Evolutionary conservation across 1,140 invertebrate genomes (phyloP).

Genomic region (Penaeus chinensis): DNA sequence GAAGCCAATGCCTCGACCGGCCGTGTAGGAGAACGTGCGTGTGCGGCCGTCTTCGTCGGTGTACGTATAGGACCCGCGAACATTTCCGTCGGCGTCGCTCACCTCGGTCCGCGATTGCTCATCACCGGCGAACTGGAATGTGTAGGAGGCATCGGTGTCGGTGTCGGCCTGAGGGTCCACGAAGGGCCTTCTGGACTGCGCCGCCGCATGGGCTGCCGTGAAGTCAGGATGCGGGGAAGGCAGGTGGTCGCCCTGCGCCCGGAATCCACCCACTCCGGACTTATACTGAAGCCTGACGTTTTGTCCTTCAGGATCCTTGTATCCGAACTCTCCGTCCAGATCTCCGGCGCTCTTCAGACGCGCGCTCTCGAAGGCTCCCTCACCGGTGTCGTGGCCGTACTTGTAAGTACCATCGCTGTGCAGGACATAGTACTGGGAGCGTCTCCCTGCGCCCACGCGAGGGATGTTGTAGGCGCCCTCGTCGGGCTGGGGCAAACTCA

Average conservation of each 20-base stretch:
- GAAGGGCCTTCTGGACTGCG: too few relatives aligned
- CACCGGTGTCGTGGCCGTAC: too few relatives aligned
- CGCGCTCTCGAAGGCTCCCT: constrained; percentile 22
- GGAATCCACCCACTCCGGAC: constrained; percentile 31
- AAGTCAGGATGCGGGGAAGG: neutral
- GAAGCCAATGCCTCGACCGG: constrained; percentile 31
- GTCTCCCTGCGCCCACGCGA: constrained; percentile 39
- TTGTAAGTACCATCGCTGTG: too few relatives aligned
- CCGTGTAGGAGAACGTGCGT: constrained; percentile 21
- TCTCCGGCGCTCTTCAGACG: constrained; percentile 10
- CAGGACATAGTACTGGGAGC: constrained; percentile 39
- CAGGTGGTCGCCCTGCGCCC: constrained; percentile 24
- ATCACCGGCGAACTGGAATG: constrained; percentile 61
- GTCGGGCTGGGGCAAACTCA: constrained; percentile 45
- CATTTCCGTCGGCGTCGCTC: constrained; percentile 64
- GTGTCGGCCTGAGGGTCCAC: constrained; percentile 25
- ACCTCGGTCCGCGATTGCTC: constrained; percentile 62
- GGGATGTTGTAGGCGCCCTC: constrained; percentile 55
- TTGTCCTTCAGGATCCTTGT: constrained; percentile 29
- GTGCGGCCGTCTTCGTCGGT: constrained; percentile 59
- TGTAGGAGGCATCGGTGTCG: constrained; percentile 52
- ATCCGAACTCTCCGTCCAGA: constrained; percentile 33
- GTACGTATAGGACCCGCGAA: constrained; percentile 66
- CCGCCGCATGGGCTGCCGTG: too few relatives aligned
- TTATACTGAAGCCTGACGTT: constrained; percentile 31